phyloP scores from a whole-genome alignment of 2,113 vertebrate genomes.

The Montifringilla adamsi region DNA sequence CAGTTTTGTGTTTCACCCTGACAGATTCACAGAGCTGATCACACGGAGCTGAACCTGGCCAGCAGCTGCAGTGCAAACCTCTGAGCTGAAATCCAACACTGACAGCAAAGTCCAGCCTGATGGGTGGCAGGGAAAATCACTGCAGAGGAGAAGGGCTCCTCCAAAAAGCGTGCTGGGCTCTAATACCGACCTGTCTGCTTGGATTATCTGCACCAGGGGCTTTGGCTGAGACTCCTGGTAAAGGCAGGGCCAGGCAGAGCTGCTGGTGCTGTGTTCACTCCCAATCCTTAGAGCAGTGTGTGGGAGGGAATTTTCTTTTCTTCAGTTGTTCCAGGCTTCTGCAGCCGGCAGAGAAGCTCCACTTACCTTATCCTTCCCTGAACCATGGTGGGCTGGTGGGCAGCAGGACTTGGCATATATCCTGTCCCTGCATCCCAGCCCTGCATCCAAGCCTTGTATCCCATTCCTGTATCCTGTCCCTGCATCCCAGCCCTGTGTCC shows the following conservation, averaged over 20 bases:
- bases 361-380: neutral
- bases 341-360: neutral
- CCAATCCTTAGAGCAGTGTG: fast-evolving
- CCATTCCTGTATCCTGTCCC: fast-evolving
- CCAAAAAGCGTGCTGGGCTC: fast-evolving
- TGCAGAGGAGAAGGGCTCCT: neutral
- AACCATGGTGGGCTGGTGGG: fast-evolving
- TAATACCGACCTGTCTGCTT: neutral
- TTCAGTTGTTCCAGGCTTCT: neutral
- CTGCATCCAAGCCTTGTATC: fast-evolving
- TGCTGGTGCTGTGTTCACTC: neutral
- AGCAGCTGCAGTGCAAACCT: neutral
- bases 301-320: neutral
- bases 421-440: fast-evolving
- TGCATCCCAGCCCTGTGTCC: fast-evolving
- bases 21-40: neutral
- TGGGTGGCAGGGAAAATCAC: neutral
- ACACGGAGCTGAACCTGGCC: neutral
- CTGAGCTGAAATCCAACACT: neutral
- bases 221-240: neutral
- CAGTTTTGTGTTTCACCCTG: neutral
- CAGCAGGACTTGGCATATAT: fast-evolving
- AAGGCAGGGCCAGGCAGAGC: neutral
- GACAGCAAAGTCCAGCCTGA: neutral
- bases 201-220: neutral